These are phyloP conservation scores for Amphimedon queenslandica DNA, from an alignment of 37 sponge, comb jelly and placozoan genomes.

Conservation along the genomic window DNA sequence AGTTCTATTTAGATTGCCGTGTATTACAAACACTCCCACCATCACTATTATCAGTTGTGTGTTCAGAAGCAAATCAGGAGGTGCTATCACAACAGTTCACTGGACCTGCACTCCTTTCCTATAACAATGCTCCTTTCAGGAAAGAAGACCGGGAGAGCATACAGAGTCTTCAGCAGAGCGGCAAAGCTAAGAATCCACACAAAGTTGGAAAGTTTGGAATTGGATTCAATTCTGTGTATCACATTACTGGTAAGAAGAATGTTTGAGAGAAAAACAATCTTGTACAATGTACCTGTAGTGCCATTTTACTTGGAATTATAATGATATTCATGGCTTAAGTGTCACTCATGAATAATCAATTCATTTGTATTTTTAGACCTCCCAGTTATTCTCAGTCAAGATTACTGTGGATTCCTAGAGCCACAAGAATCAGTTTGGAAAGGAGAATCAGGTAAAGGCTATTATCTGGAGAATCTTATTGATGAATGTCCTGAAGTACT, in stretches of 20 bases:
- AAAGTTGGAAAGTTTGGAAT: constrained; percentile 63
- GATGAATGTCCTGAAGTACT: background rate
- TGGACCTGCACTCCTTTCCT: constrained; percentile 45
- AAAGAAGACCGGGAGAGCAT: constrained; percentile 48
- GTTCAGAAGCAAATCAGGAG: too few species aligned
- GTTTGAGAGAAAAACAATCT: constrained; percentile 2
- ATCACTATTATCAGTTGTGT: too few species aligned
- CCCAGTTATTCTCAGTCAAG: constrained; percentile 25
- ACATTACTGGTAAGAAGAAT: constrained; percentile 54
- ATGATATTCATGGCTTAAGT: background rate
- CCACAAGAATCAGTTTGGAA: constrained; percentile 30
- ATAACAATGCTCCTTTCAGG: constrained; percentile 47
- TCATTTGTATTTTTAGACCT: constrained; percentile 15
- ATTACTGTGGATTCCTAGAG: constrained; percentile 25
- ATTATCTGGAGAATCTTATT: background rate
- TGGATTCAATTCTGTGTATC: constrained; percentile 60
- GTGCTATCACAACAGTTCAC: constrained; percentile 5
- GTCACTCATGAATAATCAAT: background rate
- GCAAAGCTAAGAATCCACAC: constrained; percentile 36
- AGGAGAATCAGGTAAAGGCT: constrained; percentile 17
- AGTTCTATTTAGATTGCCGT: constrained; percentile 43
- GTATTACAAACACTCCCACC: background rate
- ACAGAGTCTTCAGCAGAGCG: constrained; percentile 25
- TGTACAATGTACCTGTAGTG: background rate
- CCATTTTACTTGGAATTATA: background rate